Conservation (phyloP, 2,888 invertebrate genomes). For the Emmelina monodactyla region DNA sequence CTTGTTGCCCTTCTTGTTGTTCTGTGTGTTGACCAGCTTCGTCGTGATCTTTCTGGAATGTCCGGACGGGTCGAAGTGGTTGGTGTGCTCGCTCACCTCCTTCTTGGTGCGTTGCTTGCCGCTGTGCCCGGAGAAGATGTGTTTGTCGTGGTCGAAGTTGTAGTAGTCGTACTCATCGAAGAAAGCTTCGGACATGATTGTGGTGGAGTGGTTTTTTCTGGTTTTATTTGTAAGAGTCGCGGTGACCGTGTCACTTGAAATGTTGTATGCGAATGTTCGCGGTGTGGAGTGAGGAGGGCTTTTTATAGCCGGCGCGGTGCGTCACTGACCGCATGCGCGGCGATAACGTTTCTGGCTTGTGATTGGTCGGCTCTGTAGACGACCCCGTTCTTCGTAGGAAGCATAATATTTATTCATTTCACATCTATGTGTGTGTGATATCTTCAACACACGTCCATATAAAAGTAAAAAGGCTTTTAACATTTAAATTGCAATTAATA, state of each 20-base stretch:
- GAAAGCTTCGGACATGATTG: constrained; percentile 82
- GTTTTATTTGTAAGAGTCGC: constrained; percentile 26
- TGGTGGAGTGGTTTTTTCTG: constrained; percentile 24
- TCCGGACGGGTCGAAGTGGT: constrained; percentile 90
- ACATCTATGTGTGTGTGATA: no score
- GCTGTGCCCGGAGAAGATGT: constrained; percentile 84
- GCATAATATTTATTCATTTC: constrained; percentile 29
- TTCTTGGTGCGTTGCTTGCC: constrained; percentile 92
- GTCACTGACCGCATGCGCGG: constrained; percentile 63
- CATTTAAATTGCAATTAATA: no score
- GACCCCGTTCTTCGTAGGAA: constrained; percentile 31
- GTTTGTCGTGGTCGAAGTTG: constrained; percentile 93
- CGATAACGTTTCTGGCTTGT: constrained; percentile 44
- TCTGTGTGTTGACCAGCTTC: constrained; percentile 84
- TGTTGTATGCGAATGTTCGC: constrained; percentile 36
- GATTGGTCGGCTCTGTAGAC: constrained; percentile 41
- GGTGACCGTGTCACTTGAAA: constrained; percentile 29
- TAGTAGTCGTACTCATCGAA: constrained; percentile 94
- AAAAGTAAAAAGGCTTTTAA: no score
- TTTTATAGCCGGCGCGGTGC: constrained; percentile 45
- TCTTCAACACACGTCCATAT: no score
- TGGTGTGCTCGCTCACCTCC: constrained; percentile 87
- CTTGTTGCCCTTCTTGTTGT: constrained; percentile 72
- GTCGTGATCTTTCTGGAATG: constrained; percentile 92
- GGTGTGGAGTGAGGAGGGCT: constrained; percentile 20